Evolutionary conservation across 2,888 invertebrate species (phyloP), one percentile per base, ranked within the genome.

Genomic region (Plusia festucae): DNA sequence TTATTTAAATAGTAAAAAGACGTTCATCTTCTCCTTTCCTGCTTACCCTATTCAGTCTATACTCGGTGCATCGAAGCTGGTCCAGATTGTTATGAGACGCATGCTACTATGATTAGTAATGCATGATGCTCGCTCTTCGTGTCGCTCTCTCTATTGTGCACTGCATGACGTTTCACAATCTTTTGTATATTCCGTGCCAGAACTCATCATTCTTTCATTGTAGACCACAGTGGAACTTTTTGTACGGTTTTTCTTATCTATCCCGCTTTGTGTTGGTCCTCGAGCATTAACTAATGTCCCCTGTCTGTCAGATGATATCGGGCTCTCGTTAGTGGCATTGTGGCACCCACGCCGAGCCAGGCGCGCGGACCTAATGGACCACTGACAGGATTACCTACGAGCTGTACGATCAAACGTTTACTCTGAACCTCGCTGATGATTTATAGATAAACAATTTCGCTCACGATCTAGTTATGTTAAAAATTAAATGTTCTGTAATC

Each of bases 241-340:
- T 90, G 85, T 90, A 82, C 68, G 69, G 76, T 86, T 85, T 85
- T 85, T 86, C 85, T 88, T 88, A 88, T 89, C 86, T 88, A 83
- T 80, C 82, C 76, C 76, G 83, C 85, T 86, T 88, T 88, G 85
- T 87, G 87, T 81, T 84, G 82, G 83, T 86, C 83, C 85, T 81
- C 75, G 83, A 81, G 87, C 89, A 88, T 91, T 90, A 88, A 91
- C 90, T 90, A 91, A 91, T 91, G 90, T 89, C 86, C 83, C 83
- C 82, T 86, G 90, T 89, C 90, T 90, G 90, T 90, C 91, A 91
- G 91, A 91, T 92, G 89, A 89, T 92, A 92, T 91, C 92, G 84
- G 85, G 75, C 75, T 81, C 90, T 93, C 92, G 93, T 94, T 93
- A 93, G 92, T 87, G 86, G 88, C 87, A 91, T 91, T 93, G 93